phyloP scores from a whole-genome alignment of 1,140 invertebrate species.

The Acromyrmex heyeri region DNA sequence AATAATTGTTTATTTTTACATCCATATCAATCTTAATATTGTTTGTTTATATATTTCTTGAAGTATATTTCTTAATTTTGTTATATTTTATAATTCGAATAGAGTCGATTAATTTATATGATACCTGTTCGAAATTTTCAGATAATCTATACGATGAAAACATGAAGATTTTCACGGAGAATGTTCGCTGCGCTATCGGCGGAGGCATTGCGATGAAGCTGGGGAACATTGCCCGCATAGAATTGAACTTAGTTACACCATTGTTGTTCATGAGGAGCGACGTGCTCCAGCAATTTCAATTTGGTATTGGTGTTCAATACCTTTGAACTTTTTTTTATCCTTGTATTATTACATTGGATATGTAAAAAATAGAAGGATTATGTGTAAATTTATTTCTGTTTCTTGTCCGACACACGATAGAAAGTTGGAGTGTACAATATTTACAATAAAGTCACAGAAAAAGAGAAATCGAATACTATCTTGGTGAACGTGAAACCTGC shows the following conservation, averaged over 20 bases:
- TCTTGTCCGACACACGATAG: background rate
- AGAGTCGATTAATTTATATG: background rate
- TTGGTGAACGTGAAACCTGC: background rate
- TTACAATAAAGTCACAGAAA: conserved; percentile 66
- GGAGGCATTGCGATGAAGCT: conserved; percentile 92
- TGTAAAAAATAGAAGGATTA: conserved; percentile 27
- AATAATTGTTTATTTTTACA: background rate
- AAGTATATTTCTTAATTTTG: background rate
- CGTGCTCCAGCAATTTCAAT: conserved; percentile 83
- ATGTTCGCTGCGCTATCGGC: conserved; percentile 89
- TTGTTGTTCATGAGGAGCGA: conserved; percentile 79
- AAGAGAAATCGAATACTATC: conserved; percentile 48
- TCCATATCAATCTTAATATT: background rate
- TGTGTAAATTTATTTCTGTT: conserved; percentile 59
- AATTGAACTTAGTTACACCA: conserved; percentile 90
- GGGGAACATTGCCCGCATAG: conserved; percentile 92
- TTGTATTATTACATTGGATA: conserved; percentile 54
- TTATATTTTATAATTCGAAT: background rate
- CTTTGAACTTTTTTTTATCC: conserved; percentile 76
- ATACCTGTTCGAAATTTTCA: conserved; percentile 69
- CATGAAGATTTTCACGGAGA: conserved; percentile 84
- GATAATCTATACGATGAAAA: conserved; percentile 82
- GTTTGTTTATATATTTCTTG: background rate
- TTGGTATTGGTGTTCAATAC: conserved; percentile 85
- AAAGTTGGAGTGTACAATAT: conserved; percentile 18